Base-by-base conservation (phyloP, 30 jellyfish, hydroid and myxozoan genomes). In the Mastigias papua region DNA sequence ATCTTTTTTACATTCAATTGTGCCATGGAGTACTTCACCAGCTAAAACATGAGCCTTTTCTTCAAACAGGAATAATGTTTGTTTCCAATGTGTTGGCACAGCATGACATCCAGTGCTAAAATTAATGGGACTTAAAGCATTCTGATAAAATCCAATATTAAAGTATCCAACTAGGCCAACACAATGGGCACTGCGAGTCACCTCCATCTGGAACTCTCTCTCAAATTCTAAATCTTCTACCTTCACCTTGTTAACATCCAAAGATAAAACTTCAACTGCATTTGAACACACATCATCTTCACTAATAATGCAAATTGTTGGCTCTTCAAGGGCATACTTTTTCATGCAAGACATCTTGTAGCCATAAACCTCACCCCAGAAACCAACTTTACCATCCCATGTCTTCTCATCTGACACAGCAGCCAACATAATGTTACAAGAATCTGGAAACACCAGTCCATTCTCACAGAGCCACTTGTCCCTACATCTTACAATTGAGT, bases 21-120 rank as follows among this genome's bases (percentile, higher is more conserved):
- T 58, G 13, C 99, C 94, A 0, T 28, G 31, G 26, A 95, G 20
- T 0, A 37, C 23, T 11, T 90, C 98, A 1, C 98, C 99, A 0
- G 60, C 48, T 25, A 50, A 32, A 21, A 90, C 90, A 8, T 35
- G 21, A 49, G 90, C 33, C 48, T 92, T 83, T 49, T 80, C 54
- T 34, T 90, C 94, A 27, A 95, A 70, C 10, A 90, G 64, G 85
- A 95, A 95, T 54, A 95, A 58, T 9, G 99, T 95, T 60, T 95
- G 99, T 67, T 95, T 95, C 99, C 99, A 95, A 77, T 95, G 99
- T 0, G 99, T 95, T 37, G 97, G 91, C 25, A 30, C 23, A 1
- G 89, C 48, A n/a, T 80, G 75, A n/a, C 96, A 91, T 16, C 98
- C 85, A 23, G 99, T 95, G 74, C 97, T 86, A 34, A 95, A 84